Evolutionary conservation across 37 sponge, comb jelly and placozoan genomes (phyloP), one percentile per base, ranked within the genome.

Genomic region (Halichondria panicea): DNA sequence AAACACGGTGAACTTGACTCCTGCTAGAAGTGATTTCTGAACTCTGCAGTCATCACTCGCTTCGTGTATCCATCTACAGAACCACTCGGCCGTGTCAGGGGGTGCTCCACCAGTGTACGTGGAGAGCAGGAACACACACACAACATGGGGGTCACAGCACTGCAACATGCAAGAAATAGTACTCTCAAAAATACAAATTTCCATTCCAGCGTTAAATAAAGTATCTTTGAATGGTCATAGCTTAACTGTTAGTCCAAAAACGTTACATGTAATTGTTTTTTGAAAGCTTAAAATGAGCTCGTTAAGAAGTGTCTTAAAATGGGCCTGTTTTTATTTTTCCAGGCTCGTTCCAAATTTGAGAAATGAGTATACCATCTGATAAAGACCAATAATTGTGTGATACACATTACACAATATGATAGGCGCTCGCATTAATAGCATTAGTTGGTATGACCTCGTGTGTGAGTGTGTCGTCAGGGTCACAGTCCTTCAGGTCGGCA

Each of bases 71-170:
- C 97, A 96, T 30, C 83, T 72, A 40, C 73, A 86, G 77, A 93
- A 93, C 97, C 97, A 96, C 12, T 27, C 54, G 32, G 71, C 84
- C 24, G 63, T 33, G 27, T 90, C 88, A 45, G 97, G 90, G 8
- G 97, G 88, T 7, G 21, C 36, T n/a, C 97, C 97, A 52, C 90
- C 94, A 45, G 92, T 90, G 78, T 93, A 96, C 30, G 97, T 96
- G 55, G 97, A 91, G 41, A 96, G 22, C 1, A 96, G 59, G 72
- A 96, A 90, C 38, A 95, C 74, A 77, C 79, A 78, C 32, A 90
- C n/a, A 27, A 39, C 46, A 6, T 45, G 34, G 59, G 66, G 54
- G 31, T 7, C 25, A 25, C 43, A 31, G 15, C 72, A 63, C 85
- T 77, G 70, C 27, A 59, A 24, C 22, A 59, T 59, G 22, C 7